Percentiles rank a stretch among this genome's conserved stretches.
Evolutionary conservation across 2,113 vertebrate species (phyloP).

Genomic region (Cebus imitator): DNA sequence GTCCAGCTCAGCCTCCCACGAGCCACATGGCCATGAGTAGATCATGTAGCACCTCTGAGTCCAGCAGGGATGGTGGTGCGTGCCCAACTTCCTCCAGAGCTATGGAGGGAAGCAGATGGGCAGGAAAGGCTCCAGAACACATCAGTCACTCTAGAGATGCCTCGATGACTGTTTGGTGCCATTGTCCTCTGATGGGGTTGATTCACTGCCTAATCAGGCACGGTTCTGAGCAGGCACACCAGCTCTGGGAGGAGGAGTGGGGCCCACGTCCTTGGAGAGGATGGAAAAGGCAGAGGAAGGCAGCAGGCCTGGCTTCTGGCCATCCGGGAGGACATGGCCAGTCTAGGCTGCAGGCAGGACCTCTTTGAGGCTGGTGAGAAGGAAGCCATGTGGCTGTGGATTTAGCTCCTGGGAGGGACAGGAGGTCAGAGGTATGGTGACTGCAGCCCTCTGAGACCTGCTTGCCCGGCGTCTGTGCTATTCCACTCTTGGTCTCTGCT

Average conservation of each 20-base stretch:
- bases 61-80: not conserved
- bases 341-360: not conserved
- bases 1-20: not conserved
- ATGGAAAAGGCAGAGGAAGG: not conserved
- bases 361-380: not conserved
- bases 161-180: not conserved
- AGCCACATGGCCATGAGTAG: not conserved
- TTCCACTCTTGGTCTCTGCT: accelerated
- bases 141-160: not conserved
- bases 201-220: not conserved
- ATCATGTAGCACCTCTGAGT: accelerated
- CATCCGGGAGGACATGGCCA: not conserved
- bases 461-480: accelerated
- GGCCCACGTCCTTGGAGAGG: accelerated
- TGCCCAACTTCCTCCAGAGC: not conserved
- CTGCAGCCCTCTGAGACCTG: not conserved
- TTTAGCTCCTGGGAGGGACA: not conserved
- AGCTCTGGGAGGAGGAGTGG: not conserved
- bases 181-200: not conserved
- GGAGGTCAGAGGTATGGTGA: no score
- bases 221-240: not conserved
- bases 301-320: not conserved
- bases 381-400: not conserved
- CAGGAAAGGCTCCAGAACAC: not conserved
- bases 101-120: not conserved